A percentile compares a stretch with the other conserved stretches of the same genome.
phyloP scores from a whole-genome alignment of 2,888 invertebrate genomes.

The Toxonevra muliebris region DNA sequence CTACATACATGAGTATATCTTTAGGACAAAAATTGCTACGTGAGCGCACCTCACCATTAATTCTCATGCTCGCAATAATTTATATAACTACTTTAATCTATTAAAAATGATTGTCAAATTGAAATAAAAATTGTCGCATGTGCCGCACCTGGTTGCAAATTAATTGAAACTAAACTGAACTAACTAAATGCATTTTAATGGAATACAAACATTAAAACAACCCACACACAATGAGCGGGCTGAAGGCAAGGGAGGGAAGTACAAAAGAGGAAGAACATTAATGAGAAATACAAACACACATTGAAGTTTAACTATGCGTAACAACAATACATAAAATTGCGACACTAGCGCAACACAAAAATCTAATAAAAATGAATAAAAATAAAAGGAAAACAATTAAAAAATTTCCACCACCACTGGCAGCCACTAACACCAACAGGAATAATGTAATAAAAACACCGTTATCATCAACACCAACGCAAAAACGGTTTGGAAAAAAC shows the following conservation, averaged over 20 bases:
- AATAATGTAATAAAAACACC: conserved; percentile 12
- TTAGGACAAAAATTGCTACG: too few relatives aligned
- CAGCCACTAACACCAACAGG: too few relatives aligned
- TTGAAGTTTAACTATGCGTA: neutral
- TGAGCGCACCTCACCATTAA: too few relatives aligned
- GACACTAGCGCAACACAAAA: neutral
- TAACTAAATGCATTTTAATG: conserved; percentile 33
- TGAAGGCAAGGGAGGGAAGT: neutral
- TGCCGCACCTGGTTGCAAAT: conserved; percentile 21
- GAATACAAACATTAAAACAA: conserved; percentile 28
- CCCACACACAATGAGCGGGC: conserved; percentile 24
- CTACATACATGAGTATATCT: too few relatives aligned
- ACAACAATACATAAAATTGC: conserved; percentile 7
- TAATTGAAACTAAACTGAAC: conserved; percentile 29
- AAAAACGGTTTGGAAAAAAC: conserved; percentile 29
- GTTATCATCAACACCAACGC: conserved; percentile 33
- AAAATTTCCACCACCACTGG: conserved; percentile 30
- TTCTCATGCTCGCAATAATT: too few relatives aligned
- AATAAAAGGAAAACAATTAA: conserved; percentile 42
- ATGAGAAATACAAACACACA: conserved; percentile 5
- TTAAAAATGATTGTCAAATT: too few relatives aligned
- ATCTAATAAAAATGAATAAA: conserved; percentile 28
- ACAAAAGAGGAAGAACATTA: neutral
- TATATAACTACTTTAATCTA: too few relatives aligned
- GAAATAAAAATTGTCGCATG: too few relatives aligned